These are phyloP conservation scores for Stramonita haemastoma DNA, from an alignment of 2,888 invertebrate genomes.

Conservation along the genomic window DNA sequence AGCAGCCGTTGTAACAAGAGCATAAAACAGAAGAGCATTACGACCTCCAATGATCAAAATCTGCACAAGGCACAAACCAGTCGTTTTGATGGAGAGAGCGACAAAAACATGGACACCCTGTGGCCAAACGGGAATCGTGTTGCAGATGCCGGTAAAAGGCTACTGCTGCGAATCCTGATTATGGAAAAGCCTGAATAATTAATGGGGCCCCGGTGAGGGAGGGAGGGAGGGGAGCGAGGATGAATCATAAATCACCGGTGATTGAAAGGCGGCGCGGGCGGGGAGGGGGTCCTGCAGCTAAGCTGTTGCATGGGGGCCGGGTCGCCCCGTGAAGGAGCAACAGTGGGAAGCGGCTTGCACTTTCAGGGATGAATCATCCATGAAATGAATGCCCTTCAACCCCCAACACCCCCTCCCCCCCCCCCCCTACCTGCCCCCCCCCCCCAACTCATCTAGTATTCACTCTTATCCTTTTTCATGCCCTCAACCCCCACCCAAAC, in stretches of 20 bases:
- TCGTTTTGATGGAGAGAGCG: too few relatives aligned
- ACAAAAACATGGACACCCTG: too few relatives aligned
- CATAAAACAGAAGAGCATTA: too few relatives aligned
- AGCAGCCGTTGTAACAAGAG: too few relatives aligned
- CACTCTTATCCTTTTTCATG: too few relatives aligned
- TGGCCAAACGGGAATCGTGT: too few relatives aligned
- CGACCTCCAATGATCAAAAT: too few relatives aligned
- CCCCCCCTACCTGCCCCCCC: neutral
- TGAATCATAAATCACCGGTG: conserved; percentile 15
- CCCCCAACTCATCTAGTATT: neutral
- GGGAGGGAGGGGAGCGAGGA: neutral
- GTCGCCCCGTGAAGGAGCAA: neutral
- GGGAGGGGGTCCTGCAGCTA: neutral
- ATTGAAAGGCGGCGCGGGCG: conserved; percentile 1
- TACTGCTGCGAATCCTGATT: neutral
- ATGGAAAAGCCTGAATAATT: neutral
- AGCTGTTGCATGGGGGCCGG: conserved; percentile 9
- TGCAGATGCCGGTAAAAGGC: too few relatives aligned
- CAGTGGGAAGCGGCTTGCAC: neutral
- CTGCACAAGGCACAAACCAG: too few relatives aligned
- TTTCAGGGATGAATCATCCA: conserved; percentile 7
- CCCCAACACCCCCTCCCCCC: neutral
- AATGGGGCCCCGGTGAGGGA: neutral
- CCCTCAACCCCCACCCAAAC: too few relatives aligned
- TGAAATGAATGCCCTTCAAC: conserved; percentile 4